phyloP scores from a whole-genome alignment of 2,797 vertebrate species.

The Pangasius mekongensis region DNA sequence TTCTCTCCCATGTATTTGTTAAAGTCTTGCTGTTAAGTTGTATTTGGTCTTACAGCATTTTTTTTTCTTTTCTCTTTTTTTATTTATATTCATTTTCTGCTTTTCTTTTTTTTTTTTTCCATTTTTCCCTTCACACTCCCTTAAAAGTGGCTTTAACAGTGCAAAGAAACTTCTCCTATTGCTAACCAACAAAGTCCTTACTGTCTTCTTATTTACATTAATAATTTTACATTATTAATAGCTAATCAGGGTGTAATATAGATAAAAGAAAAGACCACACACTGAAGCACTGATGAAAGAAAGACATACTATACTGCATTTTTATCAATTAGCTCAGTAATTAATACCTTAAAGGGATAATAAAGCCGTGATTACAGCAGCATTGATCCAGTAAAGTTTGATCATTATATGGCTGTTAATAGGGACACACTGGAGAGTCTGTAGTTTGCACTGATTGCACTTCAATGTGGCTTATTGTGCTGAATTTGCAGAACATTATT shows the following conservation, averaged over 20 bases:
- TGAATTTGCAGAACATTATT: constrained; percentile 71
- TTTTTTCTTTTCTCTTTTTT: too few species aligned
- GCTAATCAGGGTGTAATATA: neutral
- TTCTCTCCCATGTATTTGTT: too few species aligned
- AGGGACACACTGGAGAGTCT: constrained; percentile 68
- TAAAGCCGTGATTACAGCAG: constrained; percentile 67
- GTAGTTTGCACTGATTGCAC: constrained; percentile 75
- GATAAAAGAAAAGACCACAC: neutral
- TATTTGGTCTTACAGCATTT: neutral
- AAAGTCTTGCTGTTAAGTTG: neutral
- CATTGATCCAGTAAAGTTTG: constrained; percentile 66
- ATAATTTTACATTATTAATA: neutral
- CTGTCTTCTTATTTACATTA: neutral
- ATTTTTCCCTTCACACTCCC: neutral
- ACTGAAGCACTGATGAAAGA: constrained; percentile 42
- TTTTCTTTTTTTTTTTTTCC: fast-evolving
- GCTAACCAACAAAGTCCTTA: neutral
- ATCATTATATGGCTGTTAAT: constrained; percentile 73
- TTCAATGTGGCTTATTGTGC: constrained; percentile 76
- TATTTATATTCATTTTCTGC: neutral
- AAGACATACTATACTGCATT: constrained; percentile 63
- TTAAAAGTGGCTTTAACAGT: neutral
- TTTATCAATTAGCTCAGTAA: constrained; percentile 72
- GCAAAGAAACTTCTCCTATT: neutral
- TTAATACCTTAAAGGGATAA: constrained; percentile 71